Base-by-base conservation (phyloP, 2,888 invertebrate genomes). In the Drosophila paranaensis region DNA sequence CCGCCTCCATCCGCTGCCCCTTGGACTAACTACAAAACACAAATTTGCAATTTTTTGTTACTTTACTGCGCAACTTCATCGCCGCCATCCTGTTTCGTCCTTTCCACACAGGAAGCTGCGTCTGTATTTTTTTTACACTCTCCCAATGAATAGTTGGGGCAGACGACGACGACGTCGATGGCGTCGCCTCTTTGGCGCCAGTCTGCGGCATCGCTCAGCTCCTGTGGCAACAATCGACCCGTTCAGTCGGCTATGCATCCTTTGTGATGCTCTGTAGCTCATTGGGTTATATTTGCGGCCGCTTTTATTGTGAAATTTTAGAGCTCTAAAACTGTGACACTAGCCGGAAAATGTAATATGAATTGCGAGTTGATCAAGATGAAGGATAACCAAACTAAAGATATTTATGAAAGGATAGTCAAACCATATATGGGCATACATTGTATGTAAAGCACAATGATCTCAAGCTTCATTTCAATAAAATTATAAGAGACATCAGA, bases 101-200 rank as follows among this genome's bases (percentile, higher is more conserved):
- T 79, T 72, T 77, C 30, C 63, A 64, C 71, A 71, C 84, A 89
- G 88, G 82, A 85, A 82, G 71, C 74, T 89, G 79, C 67, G 85
- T 84, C 81, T 88, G 75, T 78, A 70, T 66, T 83, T 81, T 54
- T 39, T 27, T 9, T 45, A 27, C 40, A 14, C 40, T 20, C 56
- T 43, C 56, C n/a, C 16, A 71, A 58, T 57, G 58, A 62, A 62
- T 80, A 74, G 77, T 68, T 80, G 77, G 77, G 71, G 71, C 58
- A 73, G 76, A 73, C 74, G 71, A 46, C 76, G 61, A n/a, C n/a
- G n/a, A n/a, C 27, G 27, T 4, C 71, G 73, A 57, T 71, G 73
- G 56, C 79, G 89, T 55, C 89, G 90, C 71, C 91, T 66, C 65
- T 56, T 62, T 83, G 90, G 89, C 90, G 91, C 91, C 90, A 79